Conservation (phyloP, 2,888 invertebrate genomes). For the Spodoptera exigua region DNA sequence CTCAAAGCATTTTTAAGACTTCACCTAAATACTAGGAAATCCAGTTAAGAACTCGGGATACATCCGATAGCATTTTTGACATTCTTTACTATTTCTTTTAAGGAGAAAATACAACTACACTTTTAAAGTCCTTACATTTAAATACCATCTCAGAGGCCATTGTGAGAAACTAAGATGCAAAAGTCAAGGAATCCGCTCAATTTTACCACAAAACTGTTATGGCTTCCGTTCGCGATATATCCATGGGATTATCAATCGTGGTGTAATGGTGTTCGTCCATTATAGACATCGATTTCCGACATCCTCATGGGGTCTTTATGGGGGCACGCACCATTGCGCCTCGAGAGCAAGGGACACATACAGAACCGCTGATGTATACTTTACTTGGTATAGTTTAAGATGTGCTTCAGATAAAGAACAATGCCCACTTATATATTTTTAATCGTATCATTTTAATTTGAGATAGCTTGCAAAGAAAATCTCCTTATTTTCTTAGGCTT, state of each 20-base stretch:
- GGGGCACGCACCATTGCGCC: constrained; percentile 85
- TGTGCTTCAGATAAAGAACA: constrained; percentile 16
- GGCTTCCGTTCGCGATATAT: constrained; percentile 86
- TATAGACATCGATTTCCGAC: constrained; percentile 87
- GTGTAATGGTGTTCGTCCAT: constrained; percentile 88
- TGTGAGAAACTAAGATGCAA: constrained; percentile 58
- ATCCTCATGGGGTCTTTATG: constrained; percentile 84
- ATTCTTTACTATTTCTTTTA: too few relatives aligned
- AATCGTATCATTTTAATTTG: background rate
- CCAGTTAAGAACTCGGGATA: too few relatives aligned
- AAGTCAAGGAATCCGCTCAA: constrained; percentile 80
- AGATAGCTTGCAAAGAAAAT: constrained; percentile 19
- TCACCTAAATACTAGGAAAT: too few relatives aligned
- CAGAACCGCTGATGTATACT: constrained; percentile 65
- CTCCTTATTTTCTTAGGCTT: too few relatives aligned
- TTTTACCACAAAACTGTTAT: constrained; percentile 89
- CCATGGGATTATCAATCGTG: constrained; percentile 87
- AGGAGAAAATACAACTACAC: background rate
- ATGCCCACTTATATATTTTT: constrained; percentile 1
- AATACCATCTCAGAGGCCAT: constrained; percentile 31
- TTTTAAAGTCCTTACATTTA: background rate
- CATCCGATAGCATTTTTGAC: too few relatives aligned
- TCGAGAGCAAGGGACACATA: constrained; percentile 74
- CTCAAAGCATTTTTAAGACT: too few relatives aligned
- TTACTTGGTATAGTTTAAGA: constrained; percentile 46